A percentile compares a stretch with the other conserved stretches of the same genome.
These are phyloP conservation scores for Takifugu flavidus DNA, from an alignment of 2,113 vertebrate species.

Conservation along the genomic window DNA sequence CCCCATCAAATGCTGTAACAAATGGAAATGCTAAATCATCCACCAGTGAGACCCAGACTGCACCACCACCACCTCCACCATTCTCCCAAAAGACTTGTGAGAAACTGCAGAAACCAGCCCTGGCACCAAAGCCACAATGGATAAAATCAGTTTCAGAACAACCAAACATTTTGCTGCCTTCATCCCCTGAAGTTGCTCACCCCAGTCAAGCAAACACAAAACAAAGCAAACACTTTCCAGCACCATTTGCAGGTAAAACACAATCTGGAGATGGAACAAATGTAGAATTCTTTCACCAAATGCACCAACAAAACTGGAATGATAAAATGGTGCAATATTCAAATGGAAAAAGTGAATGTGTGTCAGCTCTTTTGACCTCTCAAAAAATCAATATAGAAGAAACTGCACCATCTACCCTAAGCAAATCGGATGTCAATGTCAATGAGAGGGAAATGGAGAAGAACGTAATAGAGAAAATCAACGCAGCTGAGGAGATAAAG, in stretches of 20 bases:
- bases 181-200: conserved; percentile 63
- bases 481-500: conserved; percentile 59
- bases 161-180: conserved; percentile 50
- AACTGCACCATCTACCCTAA: conserved; percentile 1
- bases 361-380: conserved; percentile 9
- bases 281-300: conserved; percentile 12
- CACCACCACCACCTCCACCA: conserved; percentile 4
- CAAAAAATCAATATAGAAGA: conserved; percentile 25
- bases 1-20: conserved; percentile 51
- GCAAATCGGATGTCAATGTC: conserved; percentile 18
- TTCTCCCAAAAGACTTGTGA: conserved; percentile 52
- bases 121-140: conserved; percentile 71
- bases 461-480: conserved; percentile 60
- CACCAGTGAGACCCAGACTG: conserved; percentile 32
- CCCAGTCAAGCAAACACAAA: conserved; percentile 37
- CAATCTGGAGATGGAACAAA: conserved; percentile 3
- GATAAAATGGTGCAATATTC: conserved; percentile 7
- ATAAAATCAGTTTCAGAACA: conserved; percentile 30
- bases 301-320: background rate
- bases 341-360: conserved; percentile 19
- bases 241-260: conserved; percentile 27
- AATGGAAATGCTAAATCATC: conserved; percentile 51
- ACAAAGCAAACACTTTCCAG: conserved; percentile 26
- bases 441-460: conserved; percentile 49
- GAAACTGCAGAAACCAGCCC: conserved; percentile 65